Percentiles rank a stretch among this genome's conserved stretches.
Conservation (phyloP, 1,140 invertebrate species). For the Zophobas atratus region DNA sequence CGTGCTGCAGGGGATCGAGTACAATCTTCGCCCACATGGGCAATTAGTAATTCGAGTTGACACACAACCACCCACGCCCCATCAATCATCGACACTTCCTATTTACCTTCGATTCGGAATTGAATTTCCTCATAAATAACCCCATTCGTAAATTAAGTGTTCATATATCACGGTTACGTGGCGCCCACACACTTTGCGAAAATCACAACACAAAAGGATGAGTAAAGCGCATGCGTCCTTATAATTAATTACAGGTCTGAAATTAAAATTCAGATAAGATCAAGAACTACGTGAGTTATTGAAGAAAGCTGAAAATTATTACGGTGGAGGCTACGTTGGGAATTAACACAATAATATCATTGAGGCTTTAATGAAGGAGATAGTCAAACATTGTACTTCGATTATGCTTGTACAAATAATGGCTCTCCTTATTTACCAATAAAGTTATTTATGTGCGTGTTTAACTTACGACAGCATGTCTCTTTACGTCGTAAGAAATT, state of each 20-base stretch:
- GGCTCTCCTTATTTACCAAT: slow-evolving; percentile 7
- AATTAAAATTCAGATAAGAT: slow-evolving; percentile 55
- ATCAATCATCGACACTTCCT: slow-evolving; percentile 51
- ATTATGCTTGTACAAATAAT: background rate
- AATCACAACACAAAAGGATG: slow-evolving; percentile 53
- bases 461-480: slow-evolving; percentile 10
- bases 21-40: slow-evolving; percentile 44
- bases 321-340: background rate
- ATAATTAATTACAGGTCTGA: slow-evolving; percentile 53
- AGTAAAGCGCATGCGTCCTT: slow-evolving; percentile 47
- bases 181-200: slow-evolving; percentile 55
- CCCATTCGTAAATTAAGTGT: slow-evolving; percentile 54
- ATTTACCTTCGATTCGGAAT: slow-evolving; percentile 36
- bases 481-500: slow-evolving; percentile 33
- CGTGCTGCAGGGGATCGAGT: slow-evolving; percentile 42
- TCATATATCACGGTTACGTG: slow-evolving; percentile 55
- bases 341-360: slow-evolving; percentile 7
- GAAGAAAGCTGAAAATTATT: slow-evolving; percentile 18
- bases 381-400: slow-evolving; percentile 27
- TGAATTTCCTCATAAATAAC: slow-evolving; percentile 53
- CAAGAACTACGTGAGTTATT: slow-evolving; percentile 22
- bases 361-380: background rate
- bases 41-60: slow-evolving; percentile 52
- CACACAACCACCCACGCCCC: slow-evolving; percentile 40
- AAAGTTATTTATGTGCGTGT: slow-evolving; percentile 8